A percentile compares a stretch with the other conserved stretches of the same genome.
phyloP scores from a whole-genome alignment of 2,113 vertebrate genomes.

The Megaceryle torquata region DNA sequence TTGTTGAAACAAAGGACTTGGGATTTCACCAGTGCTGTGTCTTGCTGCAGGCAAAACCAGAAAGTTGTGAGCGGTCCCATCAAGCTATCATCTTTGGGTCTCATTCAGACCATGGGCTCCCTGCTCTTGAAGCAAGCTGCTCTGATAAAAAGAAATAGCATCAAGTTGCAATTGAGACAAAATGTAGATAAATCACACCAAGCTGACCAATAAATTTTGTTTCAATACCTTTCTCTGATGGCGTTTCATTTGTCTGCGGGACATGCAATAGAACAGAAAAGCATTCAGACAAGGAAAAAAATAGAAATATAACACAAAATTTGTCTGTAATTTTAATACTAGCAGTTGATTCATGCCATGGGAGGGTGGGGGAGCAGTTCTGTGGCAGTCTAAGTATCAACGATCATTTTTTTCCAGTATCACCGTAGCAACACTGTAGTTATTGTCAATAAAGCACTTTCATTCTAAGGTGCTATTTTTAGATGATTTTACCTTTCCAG shows the following conservation, averaged over 20 bases:
- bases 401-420: constrained; percentile 56
- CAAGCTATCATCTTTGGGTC: background rate
- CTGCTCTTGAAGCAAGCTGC: background rate
- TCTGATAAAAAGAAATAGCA: background rate
- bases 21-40: background rate
- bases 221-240: background rate
- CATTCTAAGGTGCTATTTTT: constrained; percentile 57
- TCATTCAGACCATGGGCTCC: background rate
- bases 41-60: background rate
- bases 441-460: constrained; percentile 63
- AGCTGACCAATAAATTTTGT: constrained; percentile 35
- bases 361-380: constrained; percentile 27
- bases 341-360: constrained; percentile 37
- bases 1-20: background rate
- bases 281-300: constrained; percentile 24
- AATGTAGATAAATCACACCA: background rate
- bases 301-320: constrained; percentile 7
- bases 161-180: background rate
- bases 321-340: constrained; percentile 52
- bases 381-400: constrained; percentile 40
- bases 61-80: background rate
- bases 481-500: constrained; percentile 57
- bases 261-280: background rate
- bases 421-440: constrained; percentile 65
- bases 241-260: background rate